phyloP scores from a whole-genome alignment of 2,797 vertebrate genomes.

The Siniperca scherzeri region DNA sequence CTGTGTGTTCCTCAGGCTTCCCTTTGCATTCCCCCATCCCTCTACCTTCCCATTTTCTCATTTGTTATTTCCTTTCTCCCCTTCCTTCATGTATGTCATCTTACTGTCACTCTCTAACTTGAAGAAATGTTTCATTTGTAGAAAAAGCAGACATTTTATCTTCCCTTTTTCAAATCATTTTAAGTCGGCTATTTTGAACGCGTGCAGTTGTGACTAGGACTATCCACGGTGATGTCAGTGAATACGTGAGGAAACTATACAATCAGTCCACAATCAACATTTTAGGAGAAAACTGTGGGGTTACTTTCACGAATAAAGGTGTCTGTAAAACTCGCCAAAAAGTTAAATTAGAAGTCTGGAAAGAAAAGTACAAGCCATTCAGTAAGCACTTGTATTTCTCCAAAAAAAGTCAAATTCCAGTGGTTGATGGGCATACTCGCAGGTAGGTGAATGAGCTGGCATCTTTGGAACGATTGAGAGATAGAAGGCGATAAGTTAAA shows the following conservation, averaged over 20 bases:
- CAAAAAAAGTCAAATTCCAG: slow-evolving; percentile 6
- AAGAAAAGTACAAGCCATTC: background rate
- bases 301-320: background rate
- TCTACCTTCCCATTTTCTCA: background rate
- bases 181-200: too few species aligned
- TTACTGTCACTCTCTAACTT: slow-evolving; percentile 1
- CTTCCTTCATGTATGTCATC: background rate
- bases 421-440: slow-evolving; percentile 9
- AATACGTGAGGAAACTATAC: background rate
- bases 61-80: background rate
- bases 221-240: background rate
- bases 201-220: background rate
- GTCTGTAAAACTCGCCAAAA: slow-evolving; percentile 4
- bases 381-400: background rate
- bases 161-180: background rate
- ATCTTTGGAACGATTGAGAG: slow-evolving; percentile 28
- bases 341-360: slow-evolving; percentile 14
- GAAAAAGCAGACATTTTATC: background rate
- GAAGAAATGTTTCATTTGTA: background rate
- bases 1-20: background rate
- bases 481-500: slow-evolving; percentile 51
- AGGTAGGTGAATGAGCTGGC: slow-evolving; percentile 39
- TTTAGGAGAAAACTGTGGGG: background rate
- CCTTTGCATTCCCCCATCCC: slow-evolving; percentile 7
- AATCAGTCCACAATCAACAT: background rate